A percentile compares a stretch with the other conserved stretches of the same genome.
phyloP scores from a whole-genome alignment of 2,113 vertebrate species.

The western clawed frog (Xenopus tropicalis) region DNA sequence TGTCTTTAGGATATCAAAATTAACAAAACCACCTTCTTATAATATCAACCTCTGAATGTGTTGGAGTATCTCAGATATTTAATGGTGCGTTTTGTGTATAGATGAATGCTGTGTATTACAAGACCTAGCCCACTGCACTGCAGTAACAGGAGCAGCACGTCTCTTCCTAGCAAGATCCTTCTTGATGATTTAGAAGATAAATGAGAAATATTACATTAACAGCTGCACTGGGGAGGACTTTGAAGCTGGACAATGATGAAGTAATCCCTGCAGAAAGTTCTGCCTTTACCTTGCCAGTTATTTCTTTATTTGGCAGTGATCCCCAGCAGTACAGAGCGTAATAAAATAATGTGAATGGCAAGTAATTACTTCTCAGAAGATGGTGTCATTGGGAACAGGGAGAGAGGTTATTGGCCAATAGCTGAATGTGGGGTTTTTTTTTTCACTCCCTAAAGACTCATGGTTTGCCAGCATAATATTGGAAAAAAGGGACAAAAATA shows the following conservation, averaged over 20 bases:
- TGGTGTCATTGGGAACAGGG: constrained; percentile 28
- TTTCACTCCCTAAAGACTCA: constrained; percentile 1
- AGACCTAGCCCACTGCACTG: constrained; percentile 8
- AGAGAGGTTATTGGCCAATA: constrained; percentile 34
- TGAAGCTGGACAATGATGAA: constrained; percentile 41
- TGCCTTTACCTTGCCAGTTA: constrained; percentile 13
- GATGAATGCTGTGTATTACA: constrained; percentile 8
- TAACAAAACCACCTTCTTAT: too few relatives aligned
- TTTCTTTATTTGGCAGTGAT: constrained; percentile 29
- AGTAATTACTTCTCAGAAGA: constrained; percentile 40
- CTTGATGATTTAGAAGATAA: constrained; percentile 35
- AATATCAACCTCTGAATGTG: too few relatives aligned
- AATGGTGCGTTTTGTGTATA: not conserved
- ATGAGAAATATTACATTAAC: constrained; percentile 39
- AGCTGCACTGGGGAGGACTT: constrained; percentile 28
- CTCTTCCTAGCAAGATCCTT: constrained; percentile 29
- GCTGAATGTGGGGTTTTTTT: not conserved
- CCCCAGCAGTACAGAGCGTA: constrained; percentile 10
- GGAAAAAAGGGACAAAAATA: not conserved
- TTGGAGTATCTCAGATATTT: not conserved
- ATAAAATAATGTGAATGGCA: constrained; percentile 28
- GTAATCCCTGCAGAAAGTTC: constrained; percentile 30
- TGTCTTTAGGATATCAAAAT: too few relatives aligned
- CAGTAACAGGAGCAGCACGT: constrained; percentile 25
- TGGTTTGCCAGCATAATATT: constrained; percentile 10